Conservation (phyloP, 2,113 vertebrate species). For the Canis aureus region DNA sequence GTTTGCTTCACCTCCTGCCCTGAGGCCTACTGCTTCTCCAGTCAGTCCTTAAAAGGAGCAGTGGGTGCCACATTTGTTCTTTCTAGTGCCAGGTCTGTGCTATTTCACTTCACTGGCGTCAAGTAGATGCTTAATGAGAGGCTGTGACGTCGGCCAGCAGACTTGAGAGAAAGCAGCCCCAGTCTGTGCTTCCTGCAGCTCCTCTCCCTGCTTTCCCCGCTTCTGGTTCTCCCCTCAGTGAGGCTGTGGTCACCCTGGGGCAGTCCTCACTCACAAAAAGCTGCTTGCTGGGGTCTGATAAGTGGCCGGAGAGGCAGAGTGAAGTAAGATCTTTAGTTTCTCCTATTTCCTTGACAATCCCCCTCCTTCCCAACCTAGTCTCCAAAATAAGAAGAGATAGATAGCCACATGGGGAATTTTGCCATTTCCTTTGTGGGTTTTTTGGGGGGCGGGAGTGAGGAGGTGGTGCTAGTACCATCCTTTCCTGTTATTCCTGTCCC, state of each 20-base stretch:
- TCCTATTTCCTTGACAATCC: neutral
- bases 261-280: neutral
- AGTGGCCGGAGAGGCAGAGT: conserved; percentile 14
- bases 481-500: conserved; percentile 1
- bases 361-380: neutral
- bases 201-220: neutral
- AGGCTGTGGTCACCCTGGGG: neutral
- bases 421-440: conserved; percentile 7
- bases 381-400: neutral
- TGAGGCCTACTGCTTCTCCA: conserved; percentile 47
- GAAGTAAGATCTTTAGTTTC: neutral
- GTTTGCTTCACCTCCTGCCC: conserved; percentile 58
- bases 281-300: conserved; percentile 47
- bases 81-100: conserved; percentile 79
- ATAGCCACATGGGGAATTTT: neutral
- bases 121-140: conserved; percentile 74
- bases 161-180: conserved; percentile 72
- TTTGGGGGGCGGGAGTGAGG: neutral
- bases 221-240: neutral
- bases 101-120: conserved; percentile 75
- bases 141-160: conserved; percentile 63
- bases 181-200: neutral
- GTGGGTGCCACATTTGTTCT: conserved; percentile 73
- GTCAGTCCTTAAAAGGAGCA: conserved; percentile 83
- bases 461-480: neutral